A percentile compares a stretch with the other conserved stretches of the same genome.
Conservation (phyloP, 2,113 vertebrate species). For the Platysteira castanea region DNA sequence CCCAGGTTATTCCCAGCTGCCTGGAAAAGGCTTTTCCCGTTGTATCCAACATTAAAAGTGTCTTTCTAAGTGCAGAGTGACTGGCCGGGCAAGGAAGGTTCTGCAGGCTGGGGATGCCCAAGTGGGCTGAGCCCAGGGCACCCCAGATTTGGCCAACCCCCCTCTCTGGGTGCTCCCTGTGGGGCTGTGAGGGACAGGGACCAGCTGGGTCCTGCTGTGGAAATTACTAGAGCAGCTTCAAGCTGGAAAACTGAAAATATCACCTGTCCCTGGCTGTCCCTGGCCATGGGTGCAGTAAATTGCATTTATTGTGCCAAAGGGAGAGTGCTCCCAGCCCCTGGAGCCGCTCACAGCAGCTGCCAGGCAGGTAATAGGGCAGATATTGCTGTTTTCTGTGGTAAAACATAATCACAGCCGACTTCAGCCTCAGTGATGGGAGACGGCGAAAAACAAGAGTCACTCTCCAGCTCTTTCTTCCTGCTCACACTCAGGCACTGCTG, state of each 20-base stretch:
- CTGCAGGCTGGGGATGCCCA: not conserved
- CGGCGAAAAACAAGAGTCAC: not conserved
- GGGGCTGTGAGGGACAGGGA: not conserved
- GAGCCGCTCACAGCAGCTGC: not conserved
- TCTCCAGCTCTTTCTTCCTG: not conserved
- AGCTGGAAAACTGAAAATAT: not conserved
- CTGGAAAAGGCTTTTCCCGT: not conserved
- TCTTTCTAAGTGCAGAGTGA: not conserved
- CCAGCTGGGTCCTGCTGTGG: not conserved
- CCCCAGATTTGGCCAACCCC: not conserved
- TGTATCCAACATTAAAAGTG: not conserved
- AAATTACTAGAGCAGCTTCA: not conserved
- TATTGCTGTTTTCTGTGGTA: not conserved
- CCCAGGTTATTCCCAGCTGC: not conserved
- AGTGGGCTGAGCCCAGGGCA: not conserved
- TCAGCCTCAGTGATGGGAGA: not conserved
- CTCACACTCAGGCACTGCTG: not conserved
- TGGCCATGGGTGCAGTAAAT: fast-evolving
- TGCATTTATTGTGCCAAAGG: not conserved
- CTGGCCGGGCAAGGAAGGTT: too few relatives aligned
- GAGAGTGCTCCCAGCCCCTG: not conserved
- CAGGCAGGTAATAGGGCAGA: not conserved
- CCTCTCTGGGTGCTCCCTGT: fast-evolving
- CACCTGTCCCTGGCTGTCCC: not conserved
- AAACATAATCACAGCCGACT: not conserved